Base-by-base conservation (phyloP, 2,113 vertebrate species). In the Trinectes maculatus region DNA sequence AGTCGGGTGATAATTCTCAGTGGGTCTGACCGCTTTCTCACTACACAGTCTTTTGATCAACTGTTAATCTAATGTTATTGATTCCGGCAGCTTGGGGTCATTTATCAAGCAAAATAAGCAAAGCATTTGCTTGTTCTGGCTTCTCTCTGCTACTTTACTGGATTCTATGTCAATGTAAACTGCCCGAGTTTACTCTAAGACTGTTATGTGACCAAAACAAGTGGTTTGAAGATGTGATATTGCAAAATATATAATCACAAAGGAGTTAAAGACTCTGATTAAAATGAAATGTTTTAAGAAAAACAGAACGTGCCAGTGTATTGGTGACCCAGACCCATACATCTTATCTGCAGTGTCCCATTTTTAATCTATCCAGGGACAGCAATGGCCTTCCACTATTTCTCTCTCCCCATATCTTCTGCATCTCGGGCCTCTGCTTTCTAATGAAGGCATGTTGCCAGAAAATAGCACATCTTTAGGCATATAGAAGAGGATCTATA, bases 391-490 rank as follows among this genome's bases (percentile, higher is more conserved):
- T 8, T 12, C 34, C 33, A 13, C 2, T 51, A 6, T 28, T 13
- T 48, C n/a, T 11, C 40, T 59, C 12, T 21, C 1, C 28, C 4
- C 39, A 9, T 2, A 18, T 43, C 19, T 26, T 8, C 40, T 24
- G 9, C 3, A 6, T 43, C 12, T 55, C 43, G n/a, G 10, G 39
- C 12, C 36, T 18, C 8, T 47, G 24, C 37, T 58, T 44, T 59
- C 24, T 53, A 55, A 56, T 58, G 48, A 48, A 59, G 39, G 62
- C 44, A 60, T 12, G n/a, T 0, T 65, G 49, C 58, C 70, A 77
- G 44, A 39, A 68, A 19, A 43, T 28, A 7, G 21, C 33, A 11
- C 36, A 55, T 4, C n/a, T n/a, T n/a, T n/a, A 29, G 29, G 3
- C 39, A 73, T 10, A 48, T 29, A 79, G 49, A 51, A 26, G 8